Evolutionary conservation across 2,113 vertebrate genomes (phyloP), one percentile per base, ranked within the genome.

Genomic region (Psittacus erithacus): DNA sequence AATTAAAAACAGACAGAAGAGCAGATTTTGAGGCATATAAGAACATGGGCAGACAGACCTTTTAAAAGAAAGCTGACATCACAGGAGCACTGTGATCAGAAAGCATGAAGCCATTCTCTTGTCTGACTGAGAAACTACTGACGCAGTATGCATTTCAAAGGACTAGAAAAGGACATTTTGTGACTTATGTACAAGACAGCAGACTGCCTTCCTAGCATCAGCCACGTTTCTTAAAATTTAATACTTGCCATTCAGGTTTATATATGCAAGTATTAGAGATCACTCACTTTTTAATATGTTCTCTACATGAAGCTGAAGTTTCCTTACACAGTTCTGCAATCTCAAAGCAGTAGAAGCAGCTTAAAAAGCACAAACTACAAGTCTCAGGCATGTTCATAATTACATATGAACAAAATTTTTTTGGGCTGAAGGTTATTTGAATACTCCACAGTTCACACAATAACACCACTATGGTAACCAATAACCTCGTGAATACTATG

Each of bases 61-160:
- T 63, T 49, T 76, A 88, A 92, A 80, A 90, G 80, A 94, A 97
- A 91, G 95, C 73, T 74, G 96, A 95, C 83, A 86, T 83, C 92
- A 97, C 33, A 49, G 49, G 94, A 97, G 81, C 44, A 55, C 97
- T 98, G 90, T 98, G 97, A 97, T 97, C 97, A 96, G 74, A 44
- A 94, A 95, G 94, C 97, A 98, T 97, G 96, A 98, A 96, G 84
- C 63, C 91, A 65, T 95, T 97, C 92, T 86, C 90, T 96, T 80
- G 65, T 87, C 93, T 50, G 44, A 86, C 69, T 96, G 91, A 97
- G 91, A 88, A 96, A 95, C 93, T 93, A 97, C 93, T 97, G 94
- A 97, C 82, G 82, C 82, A 95, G 64, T 59, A 73, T 73, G 92
- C 91, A 97, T 96, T 97, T 98, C 97, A 95, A 97, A 98, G 95